Evolutionary conservation across 2,888 invertebrate genomes (phyloP), one percentile per base, ranked within the genome.

Genomic region (Cenopis cana): DNA sequence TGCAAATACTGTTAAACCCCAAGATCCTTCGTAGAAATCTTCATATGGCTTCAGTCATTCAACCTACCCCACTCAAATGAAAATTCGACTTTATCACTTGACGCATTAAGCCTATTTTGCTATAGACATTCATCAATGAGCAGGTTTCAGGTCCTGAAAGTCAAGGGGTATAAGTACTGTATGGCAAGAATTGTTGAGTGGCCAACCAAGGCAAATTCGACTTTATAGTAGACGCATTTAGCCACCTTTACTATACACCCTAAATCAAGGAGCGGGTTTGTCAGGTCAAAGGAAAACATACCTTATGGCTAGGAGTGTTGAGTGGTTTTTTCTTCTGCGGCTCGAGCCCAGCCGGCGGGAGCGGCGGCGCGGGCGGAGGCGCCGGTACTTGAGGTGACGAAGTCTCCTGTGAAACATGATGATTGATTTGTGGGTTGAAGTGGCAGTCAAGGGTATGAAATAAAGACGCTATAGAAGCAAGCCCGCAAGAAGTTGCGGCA

Each of bases 271-370:
- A 46, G n/a, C 14, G 1, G 14, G 14, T 41, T 14, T 14, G n/a
- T 46, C 6, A 6, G 8, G 46, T n/a, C 46, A 46, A 46, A n/a
- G n/a, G 14, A 76, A 75, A 75, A 74, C 74, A 67, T 75, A 94
- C 94, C 89, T 95, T 96, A 84, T 95, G 95, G 76, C 96, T 96
- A 1, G 96, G 96, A 0, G 96, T 96, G 83, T 97, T 97, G 24
- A 96, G 90, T 1, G 95, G 95, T 83, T 96, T 96, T 85, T 96
- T 96, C 88, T 95, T 95, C 82, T 94, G 94, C 69, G 94, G 94
- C 82, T 87, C 94, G 88, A 85, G 86, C 85, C 85, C 89, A 72
- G 82, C 84, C 57, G 93, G 91, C 29, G 90, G 90, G 64, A 85
- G 76, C 9, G 93, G 93, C 1, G 93, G 91, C 72, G 93, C 92